phyloP scores from a whole-genome alignment of 2,888 invertebrate species.

The Kuschelorhynchus macadamiae region DNA sequence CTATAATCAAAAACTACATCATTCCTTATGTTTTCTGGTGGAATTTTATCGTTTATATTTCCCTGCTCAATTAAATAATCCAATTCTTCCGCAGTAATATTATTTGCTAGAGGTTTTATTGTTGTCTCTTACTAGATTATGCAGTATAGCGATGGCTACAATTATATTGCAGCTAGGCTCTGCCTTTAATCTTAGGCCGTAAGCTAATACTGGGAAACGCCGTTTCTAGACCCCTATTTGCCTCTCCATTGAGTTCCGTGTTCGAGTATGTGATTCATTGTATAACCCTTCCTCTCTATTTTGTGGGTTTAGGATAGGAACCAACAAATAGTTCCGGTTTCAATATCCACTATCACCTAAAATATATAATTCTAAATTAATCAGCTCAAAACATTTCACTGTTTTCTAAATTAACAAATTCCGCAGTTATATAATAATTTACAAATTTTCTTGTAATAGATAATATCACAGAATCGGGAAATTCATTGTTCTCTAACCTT shows the following conservation, averaged over 20 bases:
- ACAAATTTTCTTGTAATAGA: no score
- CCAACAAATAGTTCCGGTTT: neutral
- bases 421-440: no score
- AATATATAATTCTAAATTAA: no score
- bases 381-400: no score
- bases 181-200: constrained; percentile 4
- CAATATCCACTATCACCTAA: constrained; percentile 17
- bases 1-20: neutral
- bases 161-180: neutral
- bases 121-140: constrained; percentile 6
- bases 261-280: constrained; percentile 10
- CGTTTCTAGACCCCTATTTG: constrained; percentile 8
- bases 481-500: constrained; percentile 1
- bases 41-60: neutral
- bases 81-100: constrained; percentile 6
- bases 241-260: neutral
- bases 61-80: constrained; percentile 19
- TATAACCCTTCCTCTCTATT: neutral
- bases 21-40: neutral
- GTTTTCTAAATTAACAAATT: no score
- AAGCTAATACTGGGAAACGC: neutral
- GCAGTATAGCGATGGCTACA: constrained; percentile 12
- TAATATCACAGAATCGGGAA: neutral
- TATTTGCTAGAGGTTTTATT: constrained; percentile 14
- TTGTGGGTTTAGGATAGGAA: neutral